These are phyloP conservation scores for Plumapathes pennacea DNA, from an alignment of 92 coral and sea anemone genomes.

Conservation along the genomic window DNA sequence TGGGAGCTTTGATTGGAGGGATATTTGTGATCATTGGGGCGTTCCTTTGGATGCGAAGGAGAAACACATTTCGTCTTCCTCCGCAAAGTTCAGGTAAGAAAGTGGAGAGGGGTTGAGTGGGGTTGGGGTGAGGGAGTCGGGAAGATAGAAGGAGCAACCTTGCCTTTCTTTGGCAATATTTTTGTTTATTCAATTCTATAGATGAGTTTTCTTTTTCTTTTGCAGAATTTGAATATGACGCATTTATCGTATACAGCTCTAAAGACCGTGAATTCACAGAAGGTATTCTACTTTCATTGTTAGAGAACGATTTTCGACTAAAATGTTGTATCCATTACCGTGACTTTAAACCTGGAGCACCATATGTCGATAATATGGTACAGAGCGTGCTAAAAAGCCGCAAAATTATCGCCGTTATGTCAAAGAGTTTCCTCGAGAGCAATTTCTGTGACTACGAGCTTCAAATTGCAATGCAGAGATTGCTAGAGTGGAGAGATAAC, in stretches of 20 bases:
- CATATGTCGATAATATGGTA: slow-evolving; percentile 13
- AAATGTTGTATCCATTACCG: slow-evolving; percentile 28
- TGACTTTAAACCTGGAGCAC: slow-evolving; percentile 1
- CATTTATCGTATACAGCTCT: slow-evolving; percentile 14
- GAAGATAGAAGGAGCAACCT: no score
- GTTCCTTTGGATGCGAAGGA: no score
- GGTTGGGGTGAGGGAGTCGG: no score
- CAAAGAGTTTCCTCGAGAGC: slow-evolving; percentile 9
- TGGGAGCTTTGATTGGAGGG: no score
- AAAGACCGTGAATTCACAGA: neutral
- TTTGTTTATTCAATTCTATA: no score
- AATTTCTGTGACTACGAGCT: slow-evolving; percentile 7
- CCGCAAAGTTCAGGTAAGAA: no score
- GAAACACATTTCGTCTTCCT: no score
- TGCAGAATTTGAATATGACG: slow-evolving; percentile 20
- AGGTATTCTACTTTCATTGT: neutral
- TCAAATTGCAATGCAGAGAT: slow-evolving; percentile 2
- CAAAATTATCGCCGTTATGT: slow-evolving; percentile 21
- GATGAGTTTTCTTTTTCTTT: no score
- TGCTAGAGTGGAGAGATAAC: neutral
- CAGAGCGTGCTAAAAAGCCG: slow-evolving; percentile 6
- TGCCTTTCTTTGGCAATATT: no score
- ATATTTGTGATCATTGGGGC: no score
- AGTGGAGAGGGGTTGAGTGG: no score
- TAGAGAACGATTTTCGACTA: slow-evolving; percentile 4